Conservation (phyloP, 2,797 vertebrate genomes). For the Tamandua tetradactyla region DNA sequence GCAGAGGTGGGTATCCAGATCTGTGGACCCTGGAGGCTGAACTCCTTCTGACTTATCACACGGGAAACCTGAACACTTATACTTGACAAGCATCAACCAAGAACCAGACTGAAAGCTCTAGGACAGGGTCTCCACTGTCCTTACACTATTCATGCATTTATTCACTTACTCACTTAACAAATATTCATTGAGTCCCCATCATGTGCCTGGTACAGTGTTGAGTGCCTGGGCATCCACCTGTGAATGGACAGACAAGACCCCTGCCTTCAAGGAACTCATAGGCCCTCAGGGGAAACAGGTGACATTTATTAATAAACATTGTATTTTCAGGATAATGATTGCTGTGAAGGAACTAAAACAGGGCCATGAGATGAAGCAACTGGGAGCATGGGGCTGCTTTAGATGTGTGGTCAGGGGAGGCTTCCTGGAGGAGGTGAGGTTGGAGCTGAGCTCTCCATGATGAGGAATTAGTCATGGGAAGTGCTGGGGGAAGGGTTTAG, state of each 20-base stretch:
- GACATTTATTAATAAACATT: background rate
- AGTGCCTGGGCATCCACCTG: background rate
- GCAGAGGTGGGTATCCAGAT: background rate
- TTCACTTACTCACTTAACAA: background rate
- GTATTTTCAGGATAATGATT: constrained; percentile 23
- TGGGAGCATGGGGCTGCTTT: background rate
- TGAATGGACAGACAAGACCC: background rate
- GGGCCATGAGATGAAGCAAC: background rate
- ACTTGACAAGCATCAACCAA: background rate
- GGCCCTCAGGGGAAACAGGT: background rate
- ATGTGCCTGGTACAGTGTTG: background rate
- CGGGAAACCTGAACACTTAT: background rate
- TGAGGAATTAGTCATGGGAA: background rate
- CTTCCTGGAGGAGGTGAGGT: background rate
- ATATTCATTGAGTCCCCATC: background rate
- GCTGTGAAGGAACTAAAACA: background rate
- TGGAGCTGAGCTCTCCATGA: background rate
- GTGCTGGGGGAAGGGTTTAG: background rate
- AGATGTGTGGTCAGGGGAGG: background rate
- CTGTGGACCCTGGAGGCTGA: background rate
- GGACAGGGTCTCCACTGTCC: background rate
- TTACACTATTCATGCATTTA: background rate
- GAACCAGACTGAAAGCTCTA: background rate
- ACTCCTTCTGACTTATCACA: background rate
- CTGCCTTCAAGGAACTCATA: background rate